A percentile compares a stretch with the other conserved stretches of the same genome.
Evolutionary conservation across 1,140 invertebrate genomes (phyloP).

Genomic region (Hylyphantes graminicola): DNA sequence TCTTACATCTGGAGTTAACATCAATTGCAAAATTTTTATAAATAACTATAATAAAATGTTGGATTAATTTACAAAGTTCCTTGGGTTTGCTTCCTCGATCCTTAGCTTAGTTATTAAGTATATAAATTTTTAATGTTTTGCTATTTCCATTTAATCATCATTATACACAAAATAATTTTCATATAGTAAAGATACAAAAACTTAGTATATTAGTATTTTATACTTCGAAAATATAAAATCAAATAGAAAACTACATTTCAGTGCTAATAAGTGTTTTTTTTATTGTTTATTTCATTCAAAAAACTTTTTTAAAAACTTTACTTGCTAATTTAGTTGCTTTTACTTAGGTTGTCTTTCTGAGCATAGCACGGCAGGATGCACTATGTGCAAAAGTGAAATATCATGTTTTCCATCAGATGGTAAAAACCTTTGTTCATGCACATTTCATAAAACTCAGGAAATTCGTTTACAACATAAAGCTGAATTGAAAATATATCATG

Average conservation of each 20-base stretch:
- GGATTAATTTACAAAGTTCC: too few species aligned
- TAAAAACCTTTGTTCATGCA: neutral
- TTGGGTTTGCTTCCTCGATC: too few species aligned
- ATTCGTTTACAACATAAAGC: neutral
- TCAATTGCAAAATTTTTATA: neutral
- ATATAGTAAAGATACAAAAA: too few species aligned
- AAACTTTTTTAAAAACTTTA: neutral
- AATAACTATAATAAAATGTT: too few species aligned
- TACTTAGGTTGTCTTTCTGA: neutral
- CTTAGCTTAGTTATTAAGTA: too few species aligned
- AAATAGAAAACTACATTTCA: neutral
- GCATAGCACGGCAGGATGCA: constrained; percentile 23
- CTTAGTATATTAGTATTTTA: too few species aligned
- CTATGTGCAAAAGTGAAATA: constrained; percentile 13
- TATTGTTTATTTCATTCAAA: neutral
- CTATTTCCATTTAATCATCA: too few species aligned
- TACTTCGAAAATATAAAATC: neutral
- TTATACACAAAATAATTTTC: too few species aligned
- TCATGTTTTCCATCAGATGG: constrained; percentile 1
- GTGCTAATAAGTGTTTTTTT: neutral
- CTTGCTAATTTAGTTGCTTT: neutral
- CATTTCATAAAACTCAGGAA: constrained; percentile 11
- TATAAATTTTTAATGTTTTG: too few species aligned
- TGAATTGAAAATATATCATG: constrained; percentile 19
- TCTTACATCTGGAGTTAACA: neutral